Evolutionary conservation across 2,113 vertebrate genomes (phyloP).

Genomic region (Barbus barbus): DNA sequence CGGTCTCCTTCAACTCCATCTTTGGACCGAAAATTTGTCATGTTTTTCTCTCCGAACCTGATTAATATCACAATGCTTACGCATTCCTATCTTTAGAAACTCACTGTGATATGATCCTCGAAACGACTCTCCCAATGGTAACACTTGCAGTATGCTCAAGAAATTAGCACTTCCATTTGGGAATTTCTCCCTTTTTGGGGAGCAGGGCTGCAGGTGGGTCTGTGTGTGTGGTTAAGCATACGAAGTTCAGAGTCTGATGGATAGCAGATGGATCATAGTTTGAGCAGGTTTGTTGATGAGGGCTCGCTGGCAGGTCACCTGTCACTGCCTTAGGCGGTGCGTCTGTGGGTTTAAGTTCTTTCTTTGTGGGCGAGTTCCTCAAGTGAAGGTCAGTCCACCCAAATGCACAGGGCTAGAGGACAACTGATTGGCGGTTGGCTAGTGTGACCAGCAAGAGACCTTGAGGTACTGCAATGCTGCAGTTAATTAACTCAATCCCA

Average conservation of each 20-base stretch:
- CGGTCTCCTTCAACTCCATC: neutral
- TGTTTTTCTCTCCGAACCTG: neutral
- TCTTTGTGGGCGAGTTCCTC: conserved; percentile 1
- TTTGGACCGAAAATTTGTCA: neutral
- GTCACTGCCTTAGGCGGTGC: conserved; percentile 20
- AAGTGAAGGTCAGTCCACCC: conserved; percentile 15
- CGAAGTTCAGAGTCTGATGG: conserved; percentile 38
- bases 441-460: neutral
- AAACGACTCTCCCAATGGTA: neutral
- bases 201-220: conserved; percentile 25
- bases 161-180: neutral
- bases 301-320: conserved; percentile 45
- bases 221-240: conserved; percentile 22
- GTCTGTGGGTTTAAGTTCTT: neutral
- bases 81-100: conserved; percentile 10
- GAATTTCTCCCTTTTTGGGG: neutral
- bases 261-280: conserved; percentile 50
- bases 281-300: neutral
- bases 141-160: neutral
- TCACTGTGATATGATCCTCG: neutral
- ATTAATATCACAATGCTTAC: conserved; percentile 12
- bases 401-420: neutral
- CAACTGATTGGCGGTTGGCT: neutral
- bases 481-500: conserved; percentile 21
- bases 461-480: neutral